Evolutionary conservation across 2,113 vertebrate genomes (phyloP), one percentile per base, ranked within the genome.

Genomic region (Spermophilus dauricus): DNA sequence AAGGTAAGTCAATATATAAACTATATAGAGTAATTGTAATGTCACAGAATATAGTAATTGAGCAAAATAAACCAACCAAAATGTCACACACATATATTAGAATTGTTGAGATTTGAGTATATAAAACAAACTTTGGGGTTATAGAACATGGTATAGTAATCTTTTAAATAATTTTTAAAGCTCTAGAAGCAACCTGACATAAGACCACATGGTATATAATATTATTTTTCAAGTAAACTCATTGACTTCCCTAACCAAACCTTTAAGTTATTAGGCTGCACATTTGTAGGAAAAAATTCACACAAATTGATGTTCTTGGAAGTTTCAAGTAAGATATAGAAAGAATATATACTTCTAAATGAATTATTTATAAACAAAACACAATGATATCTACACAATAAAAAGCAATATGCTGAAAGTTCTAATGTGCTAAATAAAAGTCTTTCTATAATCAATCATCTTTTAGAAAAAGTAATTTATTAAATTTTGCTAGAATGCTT

Each of bases 181-280:
- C 11, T 34, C 22, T 93, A 39, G n/a, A 39, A 88, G 8, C 4
- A 78, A 84, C 34, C 34, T 85, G 16, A 75, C 3, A 5, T 20
- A 58, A 91, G n/a, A 93, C 26, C 13, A 51, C 65, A 56, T 72
- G 24, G 5, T 76, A 53, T 34, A 53, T 89, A 28, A 76, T 81
- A 58, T 26, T 51, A 56, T 61, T 92, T 86, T 39, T 81, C 82
- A 5, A 87, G 76, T 94, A 89, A 92, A 91, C 51, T 69, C 53
- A 78, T 4, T 48, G 22, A 26, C 5, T 86, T 86, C 22, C 30
- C 20, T 91, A 86, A 53, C 22, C 32, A 94, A 95, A 63, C 5
- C 17, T 17, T 9, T 51, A 93, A 90, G 26, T 77, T 4, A 34
- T 86, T 88, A 82, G 39, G n/a, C 78, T 88, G 17, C 4, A 48